phyloP scores from a whole-genome alignment of 2,888 invertebrate species.

The Prosapia bicincta region DNA sequence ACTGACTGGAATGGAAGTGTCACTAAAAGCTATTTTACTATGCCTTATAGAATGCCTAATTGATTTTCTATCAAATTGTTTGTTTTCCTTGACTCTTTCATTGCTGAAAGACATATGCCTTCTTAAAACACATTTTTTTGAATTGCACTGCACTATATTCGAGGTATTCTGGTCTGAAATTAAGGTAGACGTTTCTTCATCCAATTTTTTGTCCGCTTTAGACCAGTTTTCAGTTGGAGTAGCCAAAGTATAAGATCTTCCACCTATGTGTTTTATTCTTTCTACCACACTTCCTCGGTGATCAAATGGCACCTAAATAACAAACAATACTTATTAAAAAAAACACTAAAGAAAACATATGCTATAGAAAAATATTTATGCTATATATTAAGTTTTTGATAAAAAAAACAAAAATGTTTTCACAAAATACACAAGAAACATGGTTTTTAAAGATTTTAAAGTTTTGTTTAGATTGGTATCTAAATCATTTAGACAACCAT shows the following conservation, averaged over 20 bases:
- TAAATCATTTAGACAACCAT: too few species aligned
- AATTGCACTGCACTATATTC: not conserved
- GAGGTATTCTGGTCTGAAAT: not conserved
- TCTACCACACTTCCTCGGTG: not conserved
- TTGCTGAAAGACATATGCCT: not conserved
- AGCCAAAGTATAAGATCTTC: not conserved
- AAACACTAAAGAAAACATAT: too few species aligned
- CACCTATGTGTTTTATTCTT: not conserved
- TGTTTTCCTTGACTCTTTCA: not conserved
- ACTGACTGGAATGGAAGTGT: slow-evolving; percentile 43
- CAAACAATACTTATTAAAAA: too few species aligned
- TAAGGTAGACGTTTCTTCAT: not conserved
- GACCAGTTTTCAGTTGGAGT: not conserved
- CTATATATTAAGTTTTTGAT: too few species aligned
- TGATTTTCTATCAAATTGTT: not conserved
- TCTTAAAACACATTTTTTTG: not conserved
- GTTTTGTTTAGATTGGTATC: too few species aligned
- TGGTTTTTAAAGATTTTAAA: too few species aligned
- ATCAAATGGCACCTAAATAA: not conserved
- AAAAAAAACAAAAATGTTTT: too few species aligned
- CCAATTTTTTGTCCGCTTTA: not conserved
- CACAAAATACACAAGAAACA: too few species aligned
- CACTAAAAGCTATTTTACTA: slow-evolving; percentile 41
- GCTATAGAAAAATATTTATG: too few species aligned
- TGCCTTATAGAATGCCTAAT: slow-evolving; percentile 15